These are phyloP conservation scores for Drosophila sucinea DNA, from an alignment of 1,140 invertebrate species.

Conservation along the genomic window DNA sequence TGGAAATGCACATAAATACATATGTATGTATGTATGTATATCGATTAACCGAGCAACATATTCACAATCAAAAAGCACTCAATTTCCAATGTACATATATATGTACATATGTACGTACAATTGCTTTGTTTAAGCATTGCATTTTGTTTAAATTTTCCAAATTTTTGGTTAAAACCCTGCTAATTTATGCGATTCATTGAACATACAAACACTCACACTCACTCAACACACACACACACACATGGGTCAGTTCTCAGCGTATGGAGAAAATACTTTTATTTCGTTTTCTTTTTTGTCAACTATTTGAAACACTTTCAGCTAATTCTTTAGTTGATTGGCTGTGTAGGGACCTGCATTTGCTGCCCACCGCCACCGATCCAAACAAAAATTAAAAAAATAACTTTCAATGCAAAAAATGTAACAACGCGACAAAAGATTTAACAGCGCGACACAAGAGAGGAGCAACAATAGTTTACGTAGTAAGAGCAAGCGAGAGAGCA, in stretches of 20 bases:
- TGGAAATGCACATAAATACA: constrained; percentile 26
- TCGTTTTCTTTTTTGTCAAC: constrained; percentile 28
- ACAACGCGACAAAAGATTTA: constrained; percentile 70
- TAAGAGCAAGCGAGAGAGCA: constrained; percentile 63
- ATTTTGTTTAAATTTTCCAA: constrained; percentile 37
- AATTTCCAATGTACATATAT: constrained; percentile 26
- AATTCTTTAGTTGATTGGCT: constrained; percentile 20
- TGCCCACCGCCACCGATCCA: constrained; percentile 41
- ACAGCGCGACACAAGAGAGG: constrained; percentile 60
- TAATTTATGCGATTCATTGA: constrained; percentile 58
- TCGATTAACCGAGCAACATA: constrained; percentile 35
- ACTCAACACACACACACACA: constrained; percentile 28
- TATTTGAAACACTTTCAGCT: constrained; percentile 12
- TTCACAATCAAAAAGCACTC: constrained; percentile 25
- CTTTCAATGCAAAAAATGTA: constrained; percentile 63
- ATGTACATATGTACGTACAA: constrained; percentile 6
- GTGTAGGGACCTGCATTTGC: constrained; percentile 27
- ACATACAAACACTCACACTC: constrained; percentile 44
- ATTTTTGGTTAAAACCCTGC: constrained; percentile 35
- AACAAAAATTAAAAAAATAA: constrained; percentile 13
- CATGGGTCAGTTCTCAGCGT: constrained; percentile 53
- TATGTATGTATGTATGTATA: constrained; percentile 22
- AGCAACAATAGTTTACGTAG: constrained; percentile 65
- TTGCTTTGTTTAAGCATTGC: constrained; percentile 20
- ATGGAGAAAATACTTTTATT: constrained; percentile 55